Conservation (phyloP, 2,797 vertebrate species). For the Microhierax caerulescens region DNA sequence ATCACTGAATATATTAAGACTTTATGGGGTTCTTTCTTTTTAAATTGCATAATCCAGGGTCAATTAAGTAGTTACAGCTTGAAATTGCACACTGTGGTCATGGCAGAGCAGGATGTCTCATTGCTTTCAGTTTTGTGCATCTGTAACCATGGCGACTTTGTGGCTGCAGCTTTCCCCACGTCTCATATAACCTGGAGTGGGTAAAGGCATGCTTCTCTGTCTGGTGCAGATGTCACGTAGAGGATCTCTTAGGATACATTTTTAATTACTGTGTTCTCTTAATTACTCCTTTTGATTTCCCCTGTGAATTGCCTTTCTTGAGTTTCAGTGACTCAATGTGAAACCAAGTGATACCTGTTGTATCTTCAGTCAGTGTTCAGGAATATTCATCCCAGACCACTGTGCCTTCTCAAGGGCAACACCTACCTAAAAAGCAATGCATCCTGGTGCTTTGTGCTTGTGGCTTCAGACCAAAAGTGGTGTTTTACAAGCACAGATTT, state of each 20-base stretch:
- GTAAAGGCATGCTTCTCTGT: neutral
- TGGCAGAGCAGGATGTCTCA: neutral
- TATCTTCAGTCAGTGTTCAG: neutral
- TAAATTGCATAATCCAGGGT: neutral
- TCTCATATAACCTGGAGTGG: constrained; percentile 32
- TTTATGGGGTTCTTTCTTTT: neutral
- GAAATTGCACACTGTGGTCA: neutral
- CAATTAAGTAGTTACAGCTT: neutral
- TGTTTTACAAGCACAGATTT: neutral
- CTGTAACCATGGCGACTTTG: constrained; percentile 73
- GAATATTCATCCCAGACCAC: neutral
- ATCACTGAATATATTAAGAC: neutral
- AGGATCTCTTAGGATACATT: constrained; percentile 34
- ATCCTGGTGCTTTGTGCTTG: neutral
- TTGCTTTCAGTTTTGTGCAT: constrained; percentile 38
- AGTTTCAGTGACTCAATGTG: constrained; percentile 34
- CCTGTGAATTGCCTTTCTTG: constrained; percentile 1
- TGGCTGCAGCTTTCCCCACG: constrained; percentile 38
- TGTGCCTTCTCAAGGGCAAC: neutral
- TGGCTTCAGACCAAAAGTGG: neutral
- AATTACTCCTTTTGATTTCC: constrained; percentile 69
- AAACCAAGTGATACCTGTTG: neutral
- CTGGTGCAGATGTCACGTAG: neutral
- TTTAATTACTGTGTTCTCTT: constrained; percentile 59
- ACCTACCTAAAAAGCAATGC: neutral